Base-by-base conservation (phyloP, 2,797 vertebrate species). In the Phoeniculus purpureus region DNA sequence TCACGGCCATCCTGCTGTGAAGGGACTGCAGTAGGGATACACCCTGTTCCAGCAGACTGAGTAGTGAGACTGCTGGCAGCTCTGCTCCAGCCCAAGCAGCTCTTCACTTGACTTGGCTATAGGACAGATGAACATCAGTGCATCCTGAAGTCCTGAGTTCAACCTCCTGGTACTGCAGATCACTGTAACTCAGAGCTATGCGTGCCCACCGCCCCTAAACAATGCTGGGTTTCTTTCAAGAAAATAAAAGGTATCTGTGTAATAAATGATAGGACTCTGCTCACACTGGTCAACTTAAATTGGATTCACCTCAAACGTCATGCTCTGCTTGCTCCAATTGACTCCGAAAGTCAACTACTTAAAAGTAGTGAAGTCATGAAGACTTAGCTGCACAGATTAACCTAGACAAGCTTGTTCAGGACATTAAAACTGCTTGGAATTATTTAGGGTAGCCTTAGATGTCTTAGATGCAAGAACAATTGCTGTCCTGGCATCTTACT, bases 331-430 rank as follows among this genome's bases (percentile, higher is more conserved):
- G 5, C 37, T 84, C 77, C 81, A 77, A 40, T 40, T 40, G n/a
- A 59, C 55, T 72, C 67, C 62, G 37, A 88, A 95, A 91, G 85
- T 47, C 15, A 86, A 74, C 65, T 88, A 68, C 74, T 93, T 84
- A 68, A 65, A 88, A 86, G 29, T 51, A 82, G 71, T 71, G 40
- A 70, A 76, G 26, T 34, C 67, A 86, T 29, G 58, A 91, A 92
- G 47, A 81, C 14, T 47, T 64, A 70, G 27, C 54, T 77, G 54
- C 37, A 85, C n/a, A 79, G 25, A 70, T 64, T 81, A 88, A 20
- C 23, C 29, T 62, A 56, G 56, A 71, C 72, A 22, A 59, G 26
- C 52, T 48, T 52, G 52, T 40, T 91, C 40, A 75, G 48, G 91
- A 76, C 15, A 68, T 68, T 90, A 32, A 59, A 50, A 72, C 47